phyloP scores from a whole-genome alignment of 2,797 vertebrate species.

The Halcyon chelicuti region DNA sequence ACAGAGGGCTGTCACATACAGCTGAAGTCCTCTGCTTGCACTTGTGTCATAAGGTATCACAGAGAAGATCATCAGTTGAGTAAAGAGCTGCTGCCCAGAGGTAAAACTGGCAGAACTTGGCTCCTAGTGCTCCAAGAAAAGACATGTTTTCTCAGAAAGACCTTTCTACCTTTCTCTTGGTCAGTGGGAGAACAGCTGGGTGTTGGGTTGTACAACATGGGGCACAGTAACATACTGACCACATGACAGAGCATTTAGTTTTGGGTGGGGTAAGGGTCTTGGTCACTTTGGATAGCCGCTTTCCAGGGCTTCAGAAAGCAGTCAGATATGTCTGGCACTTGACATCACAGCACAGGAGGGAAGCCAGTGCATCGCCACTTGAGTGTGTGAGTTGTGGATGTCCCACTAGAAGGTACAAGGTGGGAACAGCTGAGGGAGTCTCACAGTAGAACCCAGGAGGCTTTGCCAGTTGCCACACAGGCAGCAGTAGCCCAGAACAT shows the following conservation, averaged over 20 bases:
- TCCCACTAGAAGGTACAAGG: not conserved
- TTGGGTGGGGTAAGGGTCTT: not conserved
- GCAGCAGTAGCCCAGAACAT: not conserved
- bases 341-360: not conserved
- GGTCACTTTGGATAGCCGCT: not conserved
- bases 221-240: not conserved
- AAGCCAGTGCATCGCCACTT: rapidly evolving
- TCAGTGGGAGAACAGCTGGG: not conserved
- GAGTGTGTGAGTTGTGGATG: not conserved
- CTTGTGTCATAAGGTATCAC: not conserved
- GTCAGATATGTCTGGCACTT: not conserved
- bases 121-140: not conserved
- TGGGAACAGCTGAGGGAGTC: not conserved
- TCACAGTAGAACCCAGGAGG: not conserved
- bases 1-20: not conserved
- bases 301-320: not conserved
- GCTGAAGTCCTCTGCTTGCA: not conserved
- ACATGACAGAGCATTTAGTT: not conserved
- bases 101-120: not conserved
- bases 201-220: not conserved
- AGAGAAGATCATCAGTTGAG: not conserved
- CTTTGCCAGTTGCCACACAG: not conserved
- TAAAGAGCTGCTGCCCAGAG: not conserved
- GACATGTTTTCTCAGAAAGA: not conserved
- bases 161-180: not conserved